A percentile compares a stretch with the other conserved stretches of the same genome.
These are phyloP conservation scores for Autographa pulchrina DNA, from an alignment of 2,888 invertebrate genomes.

Conservation along the genomic window DNA sequence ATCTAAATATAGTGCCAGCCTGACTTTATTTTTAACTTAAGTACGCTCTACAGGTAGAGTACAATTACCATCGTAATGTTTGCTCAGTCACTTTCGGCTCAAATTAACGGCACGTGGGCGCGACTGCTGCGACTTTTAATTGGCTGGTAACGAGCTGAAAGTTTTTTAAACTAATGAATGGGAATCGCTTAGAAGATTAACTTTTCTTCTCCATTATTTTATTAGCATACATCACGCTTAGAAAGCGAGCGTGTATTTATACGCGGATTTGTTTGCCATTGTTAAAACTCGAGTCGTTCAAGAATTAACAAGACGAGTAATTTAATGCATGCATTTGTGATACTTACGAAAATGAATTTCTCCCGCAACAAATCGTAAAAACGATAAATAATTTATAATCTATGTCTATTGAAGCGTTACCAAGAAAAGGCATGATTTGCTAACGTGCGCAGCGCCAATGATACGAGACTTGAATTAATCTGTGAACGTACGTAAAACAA, in stretches of 20 bases:
- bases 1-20: background rate
- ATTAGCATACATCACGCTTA: slow-evolving; percentile 68
- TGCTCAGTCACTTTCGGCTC: slow-evolving; percentile 77
- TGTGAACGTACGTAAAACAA: slow-evolving; percentile 71
- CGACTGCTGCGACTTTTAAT: slow-evolving; percentile 78
- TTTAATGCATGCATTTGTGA: slow-evolving; percentile 37
- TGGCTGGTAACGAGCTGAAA: slow-evolving; percentile 80
- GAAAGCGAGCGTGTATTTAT: slow-evolving; percentile 77
- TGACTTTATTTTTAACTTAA: slow-evolving; percentile 13
- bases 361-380: slow-evolving; percentile 70
- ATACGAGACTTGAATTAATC: slow-evolving; percentile 71
- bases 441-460: slow-evolving; percentile 68
- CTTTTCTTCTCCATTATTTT: slow-evolving; percentile 74
- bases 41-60: slow-evolving; percentile 18
- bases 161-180: slow-evolving; percentile 83
- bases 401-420: slow-evolving; percentile 79
- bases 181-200: slow-evolving; percentile 72
- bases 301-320: slow-evolving; percentile 37
- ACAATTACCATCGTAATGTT: slow-evolving; percentile 48
- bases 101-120: slow-evolving; percentile 72
- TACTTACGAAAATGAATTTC: slow-evolving; percentile 65
- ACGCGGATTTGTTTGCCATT: slow-evolving; percentile 52
- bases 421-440: slow-evolving; percentile 75
- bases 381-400: slow-evolving; percentile 78
- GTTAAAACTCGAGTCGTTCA: slow-evolving; percentile 44